A percentile compares a stretch with the other conserved stretches of the same genome.
phyloP scores from a whole-genome alignment of 2,888 invertebrate genomes.

The Alloplasta piceator region DNA sequence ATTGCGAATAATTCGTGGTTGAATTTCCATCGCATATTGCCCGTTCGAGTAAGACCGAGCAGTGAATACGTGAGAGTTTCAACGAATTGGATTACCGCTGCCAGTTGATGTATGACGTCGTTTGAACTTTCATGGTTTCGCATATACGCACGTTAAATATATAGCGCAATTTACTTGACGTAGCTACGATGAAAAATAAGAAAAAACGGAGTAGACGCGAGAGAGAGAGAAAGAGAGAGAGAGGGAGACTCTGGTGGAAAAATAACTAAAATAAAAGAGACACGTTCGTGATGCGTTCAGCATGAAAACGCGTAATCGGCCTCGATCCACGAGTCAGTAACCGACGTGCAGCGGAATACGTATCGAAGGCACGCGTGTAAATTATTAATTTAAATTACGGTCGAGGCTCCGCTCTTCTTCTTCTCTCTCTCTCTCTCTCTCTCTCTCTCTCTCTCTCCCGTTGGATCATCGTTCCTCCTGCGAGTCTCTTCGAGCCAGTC shows the following conservation, averaged over 20 bases:
- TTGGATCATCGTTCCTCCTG: constrained; percentile 12
- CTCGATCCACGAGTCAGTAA: constrained; percentile 66
- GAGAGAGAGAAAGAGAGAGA: neutral
- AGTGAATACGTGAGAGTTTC: constrained; percentile 33
- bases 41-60: neutral
- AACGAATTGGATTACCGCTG: constrained; percentile 39
- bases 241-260: neutral
- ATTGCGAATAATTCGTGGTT: constrained; percentile 34
- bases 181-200: constrained; percentile 28
- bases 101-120: constrained; percentile 46
- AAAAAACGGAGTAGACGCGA: neutral
- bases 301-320: constrained; percentile 66
- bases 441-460: constrained; percentile 18
- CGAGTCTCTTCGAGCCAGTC: constrained; percentile 5
- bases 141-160: neutral
- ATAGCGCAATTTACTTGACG: constrained; percentile 24
- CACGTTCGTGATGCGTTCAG: constrained; percentile 56
- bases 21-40: neutral
- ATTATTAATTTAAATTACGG: constrained; percentile 70
- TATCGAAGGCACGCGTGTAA: constrained; percentile 67
- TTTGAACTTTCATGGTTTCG: constrained; percentile 28
- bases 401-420: constrained; percentile 20
- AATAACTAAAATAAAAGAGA: constrained; percentile 26
- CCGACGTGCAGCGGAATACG: constrained; percentile 31
- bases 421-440: constrained; percentile 3